Conservation (phyloP, 2,113 vertebrate species). For the Isichthys henryi region DNA sequence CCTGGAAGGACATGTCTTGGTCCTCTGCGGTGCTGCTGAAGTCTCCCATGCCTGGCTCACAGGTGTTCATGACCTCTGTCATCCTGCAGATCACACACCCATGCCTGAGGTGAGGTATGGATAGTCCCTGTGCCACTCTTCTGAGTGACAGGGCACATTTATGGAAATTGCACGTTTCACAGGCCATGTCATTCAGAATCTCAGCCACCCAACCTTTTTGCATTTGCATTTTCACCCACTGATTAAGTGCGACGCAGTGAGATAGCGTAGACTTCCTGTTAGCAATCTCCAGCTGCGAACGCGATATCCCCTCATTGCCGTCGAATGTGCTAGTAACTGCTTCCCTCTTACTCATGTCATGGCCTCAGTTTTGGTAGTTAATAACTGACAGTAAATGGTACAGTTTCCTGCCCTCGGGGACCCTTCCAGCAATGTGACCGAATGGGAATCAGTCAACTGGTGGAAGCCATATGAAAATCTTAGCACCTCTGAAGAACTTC, state of each 20-base stretch:
- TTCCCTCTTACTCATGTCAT: not conserved
- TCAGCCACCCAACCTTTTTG: not conserved
- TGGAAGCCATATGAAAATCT: not conserved
- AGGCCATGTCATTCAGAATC: not conserved
- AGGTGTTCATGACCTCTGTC: slow-evolving; percentile 73
- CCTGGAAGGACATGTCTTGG: slow-evolving; percentile 64
- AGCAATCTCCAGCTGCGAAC: not conserved
- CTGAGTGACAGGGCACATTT: not conserved
- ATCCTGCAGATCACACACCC: slow-evolving; percentile 45
- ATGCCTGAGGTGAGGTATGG: not conserved
- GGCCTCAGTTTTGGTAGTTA: not conserved
- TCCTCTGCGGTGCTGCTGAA: slow-evolving; percentile 57
- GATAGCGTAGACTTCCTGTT: not conserved
- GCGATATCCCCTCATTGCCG: not conserved
- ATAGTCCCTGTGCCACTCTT: not conserved
- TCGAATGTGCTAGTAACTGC: not conserved
- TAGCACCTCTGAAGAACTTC: not conserved
- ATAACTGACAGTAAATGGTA: not conserved
- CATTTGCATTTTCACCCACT: not conserved
- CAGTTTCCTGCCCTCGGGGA: not conserved
- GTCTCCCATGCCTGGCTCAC: slow-evolving; percentile 67
- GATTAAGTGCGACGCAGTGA: not conserved
- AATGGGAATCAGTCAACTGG: not conserved
- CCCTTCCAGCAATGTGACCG: not conserved
- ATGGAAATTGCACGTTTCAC: not conserved